Base-by-base conservation (phyloP, 2,888 invertebrate genomes). In the Pseudolycoriella hygida region DNA sequence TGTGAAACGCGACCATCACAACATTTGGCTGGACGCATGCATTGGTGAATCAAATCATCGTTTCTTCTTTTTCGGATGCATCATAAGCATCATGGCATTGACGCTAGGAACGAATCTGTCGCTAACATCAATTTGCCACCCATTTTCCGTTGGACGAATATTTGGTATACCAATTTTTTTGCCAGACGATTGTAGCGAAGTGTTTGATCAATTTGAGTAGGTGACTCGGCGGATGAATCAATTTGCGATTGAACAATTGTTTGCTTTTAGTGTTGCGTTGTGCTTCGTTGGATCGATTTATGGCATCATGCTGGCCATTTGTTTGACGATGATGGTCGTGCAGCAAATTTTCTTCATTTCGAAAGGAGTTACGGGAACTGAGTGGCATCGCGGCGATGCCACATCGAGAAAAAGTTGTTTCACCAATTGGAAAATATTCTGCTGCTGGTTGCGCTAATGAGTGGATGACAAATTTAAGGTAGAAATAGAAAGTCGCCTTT, bases 121-220 rank as follows among this genome's bases (percentile, higher is more conserved):
- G 2, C 65, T 90, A 52, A 89, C 88, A 1, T 81, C 87, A n/a
- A 75, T 90, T 1, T 88, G 90, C 57, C 85, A 86, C 62, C 87
- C 88, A 0, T 76, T 76, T 55, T 47, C 62, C 42, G 51, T 62
- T 10, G 55, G 57, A 12, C 58, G 59, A 2, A 38, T 64, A 2
- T 46, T 59, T 20, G 58, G 60, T 11, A 53, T 64, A 17, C 60
- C 58, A 1, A 68, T 90, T 52, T 69, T 88, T 31, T 59, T 89
- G 53, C 89, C 89, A 2, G 80, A 83, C 57, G 82, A 88, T 60
- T 90, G 90, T 63, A 76, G 77, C 50, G 83, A 84, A 63, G 83
- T 85, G 1, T 90, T 87, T 61, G 76, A 74, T 60, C 77, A 85
- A 54, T 76, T 77, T 55, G 71, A 76, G 84, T 84, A 67, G 71